Percentiles rank a stretch among this genome's conserved stretches.
Conservation (phyloP, 2,888 invertebrate species). For the Epirrhoe alternata region DNA sequence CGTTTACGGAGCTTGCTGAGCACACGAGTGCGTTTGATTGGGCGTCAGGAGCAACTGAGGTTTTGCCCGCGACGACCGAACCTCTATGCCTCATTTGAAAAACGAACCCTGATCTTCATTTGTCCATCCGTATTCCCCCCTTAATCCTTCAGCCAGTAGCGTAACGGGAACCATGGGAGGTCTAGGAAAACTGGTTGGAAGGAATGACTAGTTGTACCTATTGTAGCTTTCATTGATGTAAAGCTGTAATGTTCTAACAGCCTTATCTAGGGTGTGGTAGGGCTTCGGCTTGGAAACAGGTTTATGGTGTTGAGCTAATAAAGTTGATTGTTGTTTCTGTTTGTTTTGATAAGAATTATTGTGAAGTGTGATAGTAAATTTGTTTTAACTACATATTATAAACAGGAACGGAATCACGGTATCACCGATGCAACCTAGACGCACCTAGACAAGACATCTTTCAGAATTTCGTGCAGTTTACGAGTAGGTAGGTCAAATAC, state of each 20-base stretch:
- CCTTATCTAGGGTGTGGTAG: conserved; percentile 32
- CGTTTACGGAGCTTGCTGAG: conserved; percentile 53
- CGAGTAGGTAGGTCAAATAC: no score
- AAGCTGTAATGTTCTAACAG: conserved; percentile 42
- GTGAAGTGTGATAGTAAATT: neutral
- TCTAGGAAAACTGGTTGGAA: conserved; percentile 54
- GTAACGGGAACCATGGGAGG: conserved; percentile 48
- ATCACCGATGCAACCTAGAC: no score
- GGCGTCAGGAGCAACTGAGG: conserved; percentile 70
- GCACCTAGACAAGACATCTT: no score
- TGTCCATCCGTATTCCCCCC: conserved; percentile 49
- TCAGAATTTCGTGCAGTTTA: no score
- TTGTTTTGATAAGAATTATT: conserved; percentile 20
- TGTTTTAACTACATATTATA: no score
- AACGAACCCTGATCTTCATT: conserved; percentile 53
- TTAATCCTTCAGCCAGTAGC: conserved; percentile 43
- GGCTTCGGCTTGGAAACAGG: conserved; percentile 39
- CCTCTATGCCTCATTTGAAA: conserved; percentile 74
- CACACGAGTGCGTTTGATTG: conserved; percentile 66
- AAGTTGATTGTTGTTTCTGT: conserved; percentile 12
- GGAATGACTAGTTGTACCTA: conserved; percentile 48
- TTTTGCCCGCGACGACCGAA: conserved; percentile 53
- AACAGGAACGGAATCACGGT: no score
- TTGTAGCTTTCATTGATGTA: conserved; percentile 65
- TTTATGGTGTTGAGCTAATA: conserved; percentile 28